Base-by-base conservation (phyloP, 1,140 invertebrate species). In the Drosophila lowei region DNA sequence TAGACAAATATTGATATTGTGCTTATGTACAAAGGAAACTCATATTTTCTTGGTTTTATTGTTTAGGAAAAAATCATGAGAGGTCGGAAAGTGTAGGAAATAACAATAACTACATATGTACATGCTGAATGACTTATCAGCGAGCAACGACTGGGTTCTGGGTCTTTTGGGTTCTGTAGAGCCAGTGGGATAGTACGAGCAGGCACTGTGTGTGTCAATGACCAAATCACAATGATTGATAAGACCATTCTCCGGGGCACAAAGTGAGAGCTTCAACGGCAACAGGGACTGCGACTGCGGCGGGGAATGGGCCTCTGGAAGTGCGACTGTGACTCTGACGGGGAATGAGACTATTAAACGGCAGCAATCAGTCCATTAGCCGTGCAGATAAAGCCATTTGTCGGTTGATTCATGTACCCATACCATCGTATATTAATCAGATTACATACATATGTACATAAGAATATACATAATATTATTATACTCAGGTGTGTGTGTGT, bases 151-250 rank as follows among this genome's bases (percentile, higher is more conserved):
- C 30, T 30, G 8, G 30, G 34, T 38, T 38, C 30, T 34, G 30
- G 30, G 30, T 34, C 30, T 34, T 34, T 3, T 38, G 34, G 9
- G 34, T 4, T 68, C 44, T 21, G 18, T 0, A 4, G 5, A 13
- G 30, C 3, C 23, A 52, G n/a, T 25, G 30, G 23, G 18, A 38
- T 38, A 38, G 34, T 38, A 13, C 38, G 46, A 13, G 54, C 55
- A 30, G 23, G 9, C n/a, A n/a, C n/a, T 48, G 52, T 16, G 53
- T 52, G 58, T 74, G 76, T 79, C 76, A 79, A 79, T 75, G 76
- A 79, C 76, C 70, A 79, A 68, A 68, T 54, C 34, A 44, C 70
- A 34, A 59, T 63, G 62, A 79, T 70, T 79, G 76, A 79, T 78
- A 79, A 79, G 76, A 44, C 34, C 34, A 13, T 11, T 38, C 11